Base-by-base conservation (phyloP, 92 coral and sea anemone species). In the Siderastrea radians region DNA sequence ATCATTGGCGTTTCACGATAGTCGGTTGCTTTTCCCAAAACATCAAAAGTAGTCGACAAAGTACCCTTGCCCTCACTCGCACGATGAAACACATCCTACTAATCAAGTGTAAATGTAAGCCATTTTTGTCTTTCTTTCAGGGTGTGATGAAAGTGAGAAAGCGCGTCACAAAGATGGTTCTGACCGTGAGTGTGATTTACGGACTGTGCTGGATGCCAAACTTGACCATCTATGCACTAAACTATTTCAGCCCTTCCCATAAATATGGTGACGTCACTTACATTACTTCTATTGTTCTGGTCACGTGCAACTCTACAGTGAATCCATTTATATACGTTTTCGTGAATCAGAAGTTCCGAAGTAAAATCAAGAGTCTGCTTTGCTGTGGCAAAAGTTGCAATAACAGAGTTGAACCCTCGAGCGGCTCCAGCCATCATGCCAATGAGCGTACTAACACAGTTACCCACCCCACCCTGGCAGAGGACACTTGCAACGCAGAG, bases 121-220 rank as follows among this genome's bases (percentile, higher is more conserved):
- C 49, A 3, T 4, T 67, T 6, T n/a, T 19, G 15, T 65, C 63
- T 54, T 51, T 46, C 5, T 45, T 8, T n/a, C 43, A 81, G 85
- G 85, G 85, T 43, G 85, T 81, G 50, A 38, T 68, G 38, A 81
- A 81, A 81, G 77, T 75, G 38, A n/a, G 95, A 17, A 88, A 85
- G 80, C 88, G 87, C 3, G 86, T 92, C 65, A 88, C 95, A 74
- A 89, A 89, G 68, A 84, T 92, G 86, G 90, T 85, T 14, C 43
- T 88, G 8, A 50, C 75, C 51, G 95, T 92, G 11, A 92, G 88
- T 52, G 83, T 84, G 6, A 51, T 92, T 17, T 88, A 77, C 50
- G 75, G 61, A 47, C 3, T 88, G 57, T 58, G 79, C 1, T 92
- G 95, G 95, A 53, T 92, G 58, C 92, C 95, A 13, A 60, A 72